phyloP scores from a whole-genome alignment of 1,140 invertebrate species.

The Zaprionus kolodkinae region DNA sequence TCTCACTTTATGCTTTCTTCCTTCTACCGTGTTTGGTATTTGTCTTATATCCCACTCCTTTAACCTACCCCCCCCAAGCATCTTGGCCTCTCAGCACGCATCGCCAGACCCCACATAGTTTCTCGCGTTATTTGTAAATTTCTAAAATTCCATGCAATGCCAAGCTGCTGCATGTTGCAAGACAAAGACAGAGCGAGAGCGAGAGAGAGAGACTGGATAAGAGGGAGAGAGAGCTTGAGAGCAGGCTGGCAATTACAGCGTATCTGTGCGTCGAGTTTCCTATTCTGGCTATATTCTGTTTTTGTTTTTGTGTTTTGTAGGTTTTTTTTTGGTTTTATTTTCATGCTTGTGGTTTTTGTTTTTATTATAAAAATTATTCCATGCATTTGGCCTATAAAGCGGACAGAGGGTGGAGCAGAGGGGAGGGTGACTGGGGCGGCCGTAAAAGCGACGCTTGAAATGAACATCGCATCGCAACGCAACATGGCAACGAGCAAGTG shows the following conservation, averaged over 20 bases:
- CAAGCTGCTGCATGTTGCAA: background rate
- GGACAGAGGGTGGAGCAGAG: background rate
- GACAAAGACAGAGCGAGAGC: background rate
- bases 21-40: too few species aligned
- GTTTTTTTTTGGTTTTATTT: constrained; percentile 24
- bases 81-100: too few species aligned
- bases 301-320: constrained; percentile 20
- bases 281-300: constrained; percentile 1
- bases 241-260: background rate
- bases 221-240: background rate
- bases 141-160: background rate
- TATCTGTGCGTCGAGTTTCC: background rate
- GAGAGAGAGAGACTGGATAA: background rate
- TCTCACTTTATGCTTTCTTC: too few species aligned
- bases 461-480: constrained; percentile 62
- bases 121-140: constrained; percentile 5
- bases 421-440: background rate
- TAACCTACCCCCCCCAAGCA: too few species aligned
- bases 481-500: constrained; percentile 59
- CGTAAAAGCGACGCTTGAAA: constrained; percentile 57
- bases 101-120: background rate
- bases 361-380: constrained; percentile 74
- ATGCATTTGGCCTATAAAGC: constrained; percentile 77
- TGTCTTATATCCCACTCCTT: too few species aligned
- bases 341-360: constrained; percentile 39